Evolutionary conservation across 2,888 invertebrate genomes (phyloP).

Genomic region (Nomada goodeniana): DNA sequence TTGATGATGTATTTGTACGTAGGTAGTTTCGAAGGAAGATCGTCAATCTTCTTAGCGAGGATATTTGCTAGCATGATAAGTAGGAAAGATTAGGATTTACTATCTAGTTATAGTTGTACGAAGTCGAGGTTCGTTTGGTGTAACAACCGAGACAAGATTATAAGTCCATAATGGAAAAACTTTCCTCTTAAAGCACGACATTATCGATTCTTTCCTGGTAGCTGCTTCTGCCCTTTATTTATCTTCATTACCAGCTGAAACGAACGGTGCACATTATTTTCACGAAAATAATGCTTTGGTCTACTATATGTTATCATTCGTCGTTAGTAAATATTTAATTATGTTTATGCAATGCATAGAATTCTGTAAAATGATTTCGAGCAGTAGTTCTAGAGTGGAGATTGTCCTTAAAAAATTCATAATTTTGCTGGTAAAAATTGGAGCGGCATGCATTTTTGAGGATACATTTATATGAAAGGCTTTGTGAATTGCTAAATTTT

Average conservation of each 20-base stretch:
- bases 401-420: too few relatives aligned
- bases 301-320: too few relatives aligned
- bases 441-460: too few relatives aligned
- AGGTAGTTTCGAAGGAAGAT: not conserved
- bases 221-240: constrained; percentile 8
- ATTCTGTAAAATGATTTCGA: too few relatives aligned
- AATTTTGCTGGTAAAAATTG: too few relatives aligned
- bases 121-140: constrained; percentile 4
- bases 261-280: too few relatives aligned
- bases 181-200: constrained; percentile 18
- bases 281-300: too few relatives aligned
- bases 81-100: constrained; percentile 31
- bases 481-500: too few relatives aligned
- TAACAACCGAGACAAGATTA: constrained; percentile 25
- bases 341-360: too few relatives aligned
- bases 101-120: constrained; percentile 5
- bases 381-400: too few relatives aligned
- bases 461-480: too few relatives aligned
- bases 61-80: constrained; percentile 14
- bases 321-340: too few relatives aligned
- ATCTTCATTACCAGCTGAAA: not conserved
- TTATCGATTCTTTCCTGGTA: constrained; percentile 11
- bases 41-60: constrained; percentile 2
- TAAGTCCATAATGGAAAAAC: constrained; percentile 45
- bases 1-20: not conserved